phyloP scores from a whole-genome alignment of 2,888 invertebrate species.

The Unio delphinus region DNA sequence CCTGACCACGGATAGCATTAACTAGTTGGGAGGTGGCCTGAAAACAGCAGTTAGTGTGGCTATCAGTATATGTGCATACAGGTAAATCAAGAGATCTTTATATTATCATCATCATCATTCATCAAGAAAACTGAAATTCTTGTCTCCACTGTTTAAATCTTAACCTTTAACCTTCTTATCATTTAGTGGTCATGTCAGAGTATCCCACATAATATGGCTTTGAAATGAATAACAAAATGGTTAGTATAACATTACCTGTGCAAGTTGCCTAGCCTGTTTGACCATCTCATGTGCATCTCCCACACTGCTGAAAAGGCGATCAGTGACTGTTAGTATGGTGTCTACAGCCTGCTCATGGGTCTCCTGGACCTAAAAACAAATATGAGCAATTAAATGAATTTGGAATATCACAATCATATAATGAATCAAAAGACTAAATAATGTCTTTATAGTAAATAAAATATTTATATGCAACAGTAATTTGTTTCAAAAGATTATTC shows the following conservation, averaged over 20 bases:
- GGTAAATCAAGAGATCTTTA: no score
- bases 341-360: conserved; percentile 87
- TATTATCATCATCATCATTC: neutral
- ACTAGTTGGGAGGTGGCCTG: conserved; percentile 92
- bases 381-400: neutral
- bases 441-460: no score
- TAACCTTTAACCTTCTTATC: neutral
- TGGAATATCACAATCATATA: no score
- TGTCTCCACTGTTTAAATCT: neutral
- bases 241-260: conserved; percentile 75
- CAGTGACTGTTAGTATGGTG: conserved; percentile 90
- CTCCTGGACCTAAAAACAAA: conserved; percentile 46
- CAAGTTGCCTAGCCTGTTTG: conserved; percentile 89
- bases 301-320: conserved; percentile 86
- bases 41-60: neutral
- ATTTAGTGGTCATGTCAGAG: neutral
- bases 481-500: no score
- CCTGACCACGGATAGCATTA: conserved; percentile 94
- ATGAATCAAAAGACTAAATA: no score
- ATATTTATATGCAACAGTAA: no score
- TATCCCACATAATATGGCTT: no score
- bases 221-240: no score
- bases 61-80: no score
- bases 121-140: neutral
- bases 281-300: conserved; percentile 96